These are phyloP conservation scores for Chanos chanos DNA, from an alignment of 2,797 vertebrate genomes.

Conservation along the genomic window DNA sequence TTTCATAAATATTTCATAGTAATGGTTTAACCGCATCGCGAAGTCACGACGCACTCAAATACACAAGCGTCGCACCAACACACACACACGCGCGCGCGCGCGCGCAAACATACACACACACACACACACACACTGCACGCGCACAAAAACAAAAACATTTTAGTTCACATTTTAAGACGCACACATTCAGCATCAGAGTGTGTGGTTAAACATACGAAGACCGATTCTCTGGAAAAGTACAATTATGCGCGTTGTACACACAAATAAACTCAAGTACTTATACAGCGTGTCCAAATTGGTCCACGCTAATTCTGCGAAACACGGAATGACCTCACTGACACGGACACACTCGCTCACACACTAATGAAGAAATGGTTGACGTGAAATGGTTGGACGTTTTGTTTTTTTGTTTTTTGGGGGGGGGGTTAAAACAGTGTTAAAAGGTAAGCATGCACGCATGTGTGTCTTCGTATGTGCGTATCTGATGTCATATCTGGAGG, in stretches of 20 bases:
- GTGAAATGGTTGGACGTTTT: no score
- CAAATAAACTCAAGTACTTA: constrained; percentile 32
- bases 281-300: no score
- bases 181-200: constrained; percentile 36
- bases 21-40: constrained; percentile 25
- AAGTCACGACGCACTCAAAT: constrained; percentile 19
- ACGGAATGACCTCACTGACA: no score
- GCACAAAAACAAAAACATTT: no score
- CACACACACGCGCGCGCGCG: constrained; percentile 4
- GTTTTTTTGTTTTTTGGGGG: no score
- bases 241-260: constrained; percentile 38
- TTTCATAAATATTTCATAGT: constrained; percentile 56
- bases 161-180: constrained; percentile 19
- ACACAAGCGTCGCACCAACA: constrained; percentile 10
- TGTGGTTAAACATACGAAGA: constrained; percentile 28
- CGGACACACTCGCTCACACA: no score
- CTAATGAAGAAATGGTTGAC: no score
- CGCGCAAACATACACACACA: constrained; percentile 6
- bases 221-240: constrained; percentile 16
- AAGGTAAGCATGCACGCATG: no score
- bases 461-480: no score
- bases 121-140: constrained; percentile 6
- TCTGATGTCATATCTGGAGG: no score
- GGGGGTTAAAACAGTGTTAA: no score
- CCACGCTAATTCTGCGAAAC: no score